phyloP scores from a whole-genome alignment of 2,797 vertebrate species.

The Lepilemur ruficaudatus region DNA sequence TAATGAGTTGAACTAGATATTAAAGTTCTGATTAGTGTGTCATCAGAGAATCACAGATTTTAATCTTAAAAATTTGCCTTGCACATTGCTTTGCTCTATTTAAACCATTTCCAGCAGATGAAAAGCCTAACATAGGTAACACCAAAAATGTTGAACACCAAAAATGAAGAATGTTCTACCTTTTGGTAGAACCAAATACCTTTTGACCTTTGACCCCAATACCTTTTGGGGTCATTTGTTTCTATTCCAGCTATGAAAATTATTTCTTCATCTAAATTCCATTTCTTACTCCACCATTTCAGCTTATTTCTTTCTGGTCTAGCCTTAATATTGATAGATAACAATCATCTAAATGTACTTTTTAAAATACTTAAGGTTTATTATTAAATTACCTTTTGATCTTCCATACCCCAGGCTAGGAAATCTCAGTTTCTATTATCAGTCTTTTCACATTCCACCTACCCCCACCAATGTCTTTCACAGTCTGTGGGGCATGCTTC shows the following conservation, averaged over 20 bases:
- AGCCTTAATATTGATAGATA: background rate
- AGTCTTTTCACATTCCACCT: background rate
- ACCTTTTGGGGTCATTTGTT: background rate
- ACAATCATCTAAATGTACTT: background rate
- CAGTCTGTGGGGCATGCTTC: background rate
- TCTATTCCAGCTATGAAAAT: background rate
- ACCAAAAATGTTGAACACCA: background rate
- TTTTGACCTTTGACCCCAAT: background rate
- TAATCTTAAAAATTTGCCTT: background rate
- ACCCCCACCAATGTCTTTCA: background rate
- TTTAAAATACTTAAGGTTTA: background rate
- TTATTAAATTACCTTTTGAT: background rate
- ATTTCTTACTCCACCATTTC: background rate
- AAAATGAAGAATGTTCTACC: background rate
- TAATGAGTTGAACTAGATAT: background rate
- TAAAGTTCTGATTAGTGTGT: constrained; percentile 39
- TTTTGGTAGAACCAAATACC: background rate
- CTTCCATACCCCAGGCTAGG: background rate
- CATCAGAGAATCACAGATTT: constrained; percentile 17
- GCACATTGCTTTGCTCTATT: background rate
- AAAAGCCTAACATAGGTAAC: background rate
- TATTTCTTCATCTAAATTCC: background rate
- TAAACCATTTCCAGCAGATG: background rate
- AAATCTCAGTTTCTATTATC: background rate
- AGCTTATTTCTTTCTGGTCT: constrained; percentile 15